phyloP scores from a whole-genome alignment of 2,113 vertebrate genomes.

The Nothoprocta pentlandii region DNA sequence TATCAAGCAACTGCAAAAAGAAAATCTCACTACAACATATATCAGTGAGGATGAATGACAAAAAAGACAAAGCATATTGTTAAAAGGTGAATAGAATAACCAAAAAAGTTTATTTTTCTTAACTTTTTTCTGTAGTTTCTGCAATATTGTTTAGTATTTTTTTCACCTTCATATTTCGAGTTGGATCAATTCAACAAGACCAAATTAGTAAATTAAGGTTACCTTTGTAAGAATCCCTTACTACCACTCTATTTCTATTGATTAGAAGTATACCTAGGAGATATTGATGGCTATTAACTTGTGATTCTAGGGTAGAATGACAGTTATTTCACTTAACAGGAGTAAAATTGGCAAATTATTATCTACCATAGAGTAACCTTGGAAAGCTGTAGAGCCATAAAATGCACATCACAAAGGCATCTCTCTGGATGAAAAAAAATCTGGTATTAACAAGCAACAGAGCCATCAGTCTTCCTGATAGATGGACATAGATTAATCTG shows the following conservation, averaged over 20 bases:
- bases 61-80: neutral
- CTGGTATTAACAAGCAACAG: neutral
- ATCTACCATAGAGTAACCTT: conserved; percentile 54
- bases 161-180: neutral
- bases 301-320: conserved; percentile 5
- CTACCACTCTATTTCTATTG: neutral
- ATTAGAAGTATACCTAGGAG: neutral
- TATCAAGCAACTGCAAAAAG: rapidly evolving
- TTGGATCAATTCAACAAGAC: neutral
- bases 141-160: rapidly evolving
- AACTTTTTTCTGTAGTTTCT: neutral
- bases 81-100: neutral
- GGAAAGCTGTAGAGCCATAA: conserved; percentile 54
- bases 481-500: conserved; percentile 61
- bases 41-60: neutral
- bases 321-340: neutral
- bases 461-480: conserved; percentile 60
- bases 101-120: neutral
- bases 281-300: neutral
- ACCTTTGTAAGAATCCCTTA: neutral
- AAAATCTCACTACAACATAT: neutral
- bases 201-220: neutral
- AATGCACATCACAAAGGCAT: conserved; percentile 49
- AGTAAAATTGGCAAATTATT: conserved; percentile 53
- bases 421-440: conserved; percentile 43